A percentile compares a stretch with the other conserved stretches of the same genome.
Conservation (phyloP, 2,113 vertebrate genomes). For the Phyllostomus hastatus region DNA sequence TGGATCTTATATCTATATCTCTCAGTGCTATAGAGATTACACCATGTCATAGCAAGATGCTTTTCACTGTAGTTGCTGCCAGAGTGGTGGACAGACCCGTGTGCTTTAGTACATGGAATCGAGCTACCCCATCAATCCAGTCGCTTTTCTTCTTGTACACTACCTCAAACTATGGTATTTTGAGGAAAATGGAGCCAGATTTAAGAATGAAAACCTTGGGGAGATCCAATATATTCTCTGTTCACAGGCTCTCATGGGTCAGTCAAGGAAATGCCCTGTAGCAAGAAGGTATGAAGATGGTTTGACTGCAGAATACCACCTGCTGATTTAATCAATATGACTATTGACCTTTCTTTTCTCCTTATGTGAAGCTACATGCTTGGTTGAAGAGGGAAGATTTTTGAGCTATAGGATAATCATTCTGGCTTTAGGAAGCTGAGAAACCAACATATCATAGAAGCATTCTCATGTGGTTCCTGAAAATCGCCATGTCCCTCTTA, state of each 20-base stretch:
- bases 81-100: neutral
- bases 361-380: neutral
- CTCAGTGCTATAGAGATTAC: neutral
- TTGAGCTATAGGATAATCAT: neutral
- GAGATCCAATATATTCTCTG: neutral
- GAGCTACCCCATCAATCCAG: neutral
- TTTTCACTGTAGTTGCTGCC: neutral
- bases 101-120: neutral
- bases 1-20: neutral
- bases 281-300: neutral
- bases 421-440: neutral
- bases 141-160: neutral
- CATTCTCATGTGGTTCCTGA: neutral
- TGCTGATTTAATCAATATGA: neutral
- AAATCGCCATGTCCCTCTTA: neutral
- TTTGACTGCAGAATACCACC: neutral
- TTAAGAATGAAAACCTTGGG: neutral
- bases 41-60: neutral
- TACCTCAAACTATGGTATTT: neutral
- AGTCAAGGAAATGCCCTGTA: neutral
- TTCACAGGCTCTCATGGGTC: neutral
- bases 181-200: neutral
- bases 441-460: neutral
- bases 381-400: neutral
- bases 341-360: neutral